Evolutionary conservation across 2,888 invertebrate genomes (phyloP).

Genomic region (Drosophila aldrichi): DNA sequence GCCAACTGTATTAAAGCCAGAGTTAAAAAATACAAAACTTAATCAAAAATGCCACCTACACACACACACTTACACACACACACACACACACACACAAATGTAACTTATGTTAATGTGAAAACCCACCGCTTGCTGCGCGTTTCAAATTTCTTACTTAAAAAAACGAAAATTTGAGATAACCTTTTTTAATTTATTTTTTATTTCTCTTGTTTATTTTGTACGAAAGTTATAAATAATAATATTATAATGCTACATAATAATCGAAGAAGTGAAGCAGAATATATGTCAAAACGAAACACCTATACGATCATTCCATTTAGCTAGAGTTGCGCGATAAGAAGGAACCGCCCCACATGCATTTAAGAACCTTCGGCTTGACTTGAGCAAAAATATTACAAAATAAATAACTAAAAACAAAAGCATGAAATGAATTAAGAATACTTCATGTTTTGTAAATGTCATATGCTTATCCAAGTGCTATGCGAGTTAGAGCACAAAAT

Average conservation of each 20-base stretch:
- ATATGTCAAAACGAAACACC: slow-evolving; percentile 57
- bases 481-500: slow-evolving; percentile 33
- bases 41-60: slow-evolving; percentile 28
- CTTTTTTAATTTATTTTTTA: not conserved
- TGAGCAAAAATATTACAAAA: slow-evolving; percentile 33
- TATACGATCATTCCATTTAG: slow-evolving; percentile 81
- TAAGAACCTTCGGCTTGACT: slow-evolving; percentile 73
- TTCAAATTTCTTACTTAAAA: slow-evolving; percentile 58
- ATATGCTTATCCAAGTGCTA: slow-evolving; percentile 19
- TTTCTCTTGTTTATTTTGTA: slow-evolving; percentile 36
- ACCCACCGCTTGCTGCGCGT: slow-evolving; percentile 79
- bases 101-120: slow-evolving; percentile 56
- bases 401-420: slow-evolving; percentile 5
- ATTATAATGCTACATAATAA: slow-evolving; percentile 10
- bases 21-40: slow-evolving; percentile 31
- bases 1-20: slow-evolving; percentile 55
- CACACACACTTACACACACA: slow-evolving; percentile 12
- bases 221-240: slow-evolving; percentile 27
- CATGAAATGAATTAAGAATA: not conserved
- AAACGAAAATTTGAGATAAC: not conserved
- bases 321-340: slow-evolving; percentile 64
- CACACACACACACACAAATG: slow-evolving; percentile 20
- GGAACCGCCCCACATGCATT: slow-evolving; percentile 66
- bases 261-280: slow-evolving; percentile 23
- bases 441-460: slow-evolving; percentile 55